A percentile compares a stretch with the other conserved stretches of the same genome.
Evolutionary conservation across 2,888 invertebrate species (phyloP).

Genomic region (Leptinotarsa juncta): DNA sequence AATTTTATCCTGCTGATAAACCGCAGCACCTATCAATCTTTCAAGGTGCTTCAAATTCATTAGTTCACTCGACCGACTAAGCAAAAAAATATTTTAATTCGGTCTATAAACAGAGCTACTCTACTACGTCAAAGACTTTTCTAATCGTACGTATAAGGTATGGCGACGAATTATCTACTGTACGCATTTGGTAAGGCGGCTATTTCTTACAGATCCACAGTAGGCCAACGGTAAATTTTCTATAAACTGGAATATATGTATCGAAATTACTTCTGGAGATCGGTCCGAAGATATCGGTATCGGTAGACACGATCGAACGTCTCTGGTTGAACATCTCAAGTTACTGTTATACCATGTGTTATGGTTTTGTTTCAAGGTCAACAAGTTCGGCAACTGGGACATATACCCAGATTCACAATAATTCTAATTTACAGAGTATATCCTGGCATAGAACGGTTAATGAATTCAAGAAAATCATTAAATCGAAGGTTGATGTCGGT

Average conservation of each 20-base stretch:
- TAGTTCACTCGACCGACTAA: neutral
- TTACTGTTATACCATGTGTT: too few relatives aligned
- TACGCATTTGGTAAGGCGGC: constrained; percentile 24
- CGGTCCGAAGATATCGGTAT: neutral
- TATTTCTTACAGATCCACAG: constrained; percentile 18
- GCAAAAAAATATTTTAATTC: constrained; percentile 19
- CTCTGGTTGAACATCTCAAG: neutral
- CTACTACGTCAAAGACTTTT: constrained; percentile 19
- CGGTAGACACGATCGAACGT: neutral
- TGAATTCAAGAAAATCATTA: too few relatives aligned
- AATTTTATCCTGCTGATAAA: neutral
- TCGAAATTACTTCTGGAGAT: neutral
- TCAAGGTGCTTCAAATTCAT: neutral
- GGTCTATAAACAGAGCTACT: constrained; percentile 19
- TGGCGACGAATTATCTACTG: constrained; percentile 19
- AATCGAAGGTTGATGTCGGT: too few relatives aligned
- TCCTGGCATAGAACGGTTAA: too few relatives aligned
- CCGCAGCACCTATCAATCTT: neutral
- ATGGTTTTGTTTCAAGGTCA: neutral
- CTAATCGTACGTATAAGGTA: constrained; percentile 24
- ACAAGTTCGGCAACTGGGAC: neutral
- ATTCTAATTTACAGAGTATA: too few relatives aligned
- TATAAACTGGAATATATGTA: neutral
- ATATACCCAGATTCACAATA: neutral
- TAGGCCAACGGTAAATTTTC: constrained; percentile 15